These are phyloP conservation scores for Drosophila rubida DNA, from an alignment of 2,888 invertebrate species.

Conservation along the genomic window DNA sequence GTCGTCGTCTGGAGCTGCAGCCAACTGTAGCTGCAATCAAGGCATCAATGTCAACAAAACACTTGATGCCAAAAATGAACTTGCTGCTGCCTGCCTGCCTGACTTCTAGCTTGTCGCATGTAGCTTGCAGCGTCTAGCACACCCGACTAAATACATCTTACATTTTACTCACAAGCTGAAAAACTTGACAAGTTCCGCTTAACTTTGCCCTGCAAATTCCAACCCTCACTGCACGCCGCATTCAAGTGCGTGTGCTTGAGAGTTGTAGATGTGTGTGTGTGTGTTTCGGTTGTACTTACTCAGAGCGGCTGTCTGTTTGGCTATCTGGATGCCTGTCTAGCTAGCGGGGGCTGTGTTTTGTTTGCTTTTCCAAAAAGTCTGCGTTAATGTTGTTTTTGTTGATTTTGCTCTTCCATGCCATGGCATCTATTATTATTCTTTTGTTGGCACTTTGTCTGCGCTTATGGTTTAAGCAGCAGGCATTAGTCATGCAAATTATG, in stretches of 20 bases:
- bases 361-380: slow-evolving; percentile 39
- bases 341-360: slow-evolving; percentile 21
- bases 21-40: slow-evolving; percentile 42
- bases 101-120: not conserved
- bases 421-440: slow-evolving; percentile 20
- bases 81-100: slow-evolving; percentile 14
- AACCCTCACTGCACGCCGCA: not conserved
- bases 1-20: slow-evolving; percentile 2
- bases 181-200: slow-evolving; percentile 47
- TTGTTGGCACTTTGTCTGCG: slow-evolving; percentile 28
- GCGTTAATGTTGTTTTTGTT: slow-evolving; percentile 60
- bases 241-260: slow-evolving; percentile 5
- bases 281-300: slow-evolving; percentile 28
- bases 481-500: slow-evolving; percentile 36
- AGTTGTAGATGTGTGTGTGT: slow-evolving; percentile 8
- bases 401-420: slow-evolving; percentile 43
- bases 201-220: slow-evolving; percentile 41
- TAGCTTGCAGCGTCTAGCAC: slow-evolving; percentile 3
- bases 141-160: slow-evolving; percentile 36
- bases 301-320: slow-evolving; percentile 8
- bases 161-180: slow-evolving; percentile 28
- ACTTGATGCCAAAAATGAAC: slow-evolving; percentile 34
- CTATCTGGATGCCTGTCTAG: not conserved
- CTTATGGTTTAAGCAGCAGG: slow-evolving; percentile 18
- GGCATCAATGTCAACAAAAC: slow-evolving; percentile 54